Evolutionary conservation across 2,888 invertebrate species (phyloP).

Genomic region (Cremastobaeus sp.): DNA sequence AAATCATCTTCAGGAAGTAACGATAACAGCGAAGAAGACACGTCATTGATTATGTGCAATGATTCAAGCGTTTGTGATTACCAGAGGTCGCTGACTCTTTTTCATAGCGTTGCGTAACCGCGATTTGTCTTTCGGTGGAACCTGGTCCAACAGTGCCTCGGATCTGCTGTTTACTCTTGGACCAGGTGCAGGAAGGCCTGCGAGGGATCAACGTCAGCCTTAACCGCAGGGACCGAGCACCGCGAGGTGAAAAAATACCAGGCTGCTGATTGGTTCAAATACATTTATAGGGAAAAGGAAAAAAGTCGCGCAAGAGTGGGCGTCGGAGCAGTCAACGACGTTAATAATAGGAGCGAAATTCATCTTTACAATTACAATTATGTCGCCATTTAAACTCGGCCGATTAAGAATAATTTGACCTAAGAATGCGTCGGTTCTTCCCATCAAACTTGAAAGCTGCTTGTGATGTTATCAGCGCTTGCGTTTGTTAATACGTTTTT

Average conservation of each 20-base stretch:
- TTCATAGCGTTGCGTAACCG: slow-evolving; percentile 24
- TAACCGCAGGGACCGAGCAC: too few species aligned
- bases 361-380: slow-evolving; percentile 49
- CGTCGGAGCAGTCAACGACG: slow-evolving; percentile 9
- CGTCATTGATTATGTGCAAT: too few species aligned
- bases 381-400: slow-evolving; percentile 27
- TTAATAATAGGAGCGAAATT: slow-evolving; percentile 40
- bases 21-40: background rate
- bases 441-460: slow-evolving; percentile 6
- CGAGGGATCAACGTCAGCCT: too few species aligned
- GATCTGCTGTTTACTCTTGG: slow-evolving; percentile 21
- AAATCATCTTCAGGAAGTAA: background rate
- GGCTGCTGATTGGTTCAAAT: too few species aligned
- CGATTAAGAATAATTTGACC: slow-evolving; percentile 46
- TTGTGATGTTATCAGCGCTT: too few species aligned
- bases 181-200: too few species aligned
- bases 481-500: too few species aligned
- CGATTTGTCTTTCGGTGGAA: slow-evolving; percentile 37
- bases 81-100: slow-evolving; percentile 33
- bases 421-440: slow-evolving; percentile 20
- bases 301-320: too few species aligned
- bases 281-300: background rate
- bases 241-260: too few species aligned
- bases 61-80: slow-evolving; percentile 10
- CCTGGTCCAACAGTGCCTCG: slow-evolving; percentile 31